A percentile compares a stretch with the other conserved stretches of the same genome.
phyloP scores from a whole-genome alignment of 2,888 invertebrate genomes.

The Seira musarum region DNA sequence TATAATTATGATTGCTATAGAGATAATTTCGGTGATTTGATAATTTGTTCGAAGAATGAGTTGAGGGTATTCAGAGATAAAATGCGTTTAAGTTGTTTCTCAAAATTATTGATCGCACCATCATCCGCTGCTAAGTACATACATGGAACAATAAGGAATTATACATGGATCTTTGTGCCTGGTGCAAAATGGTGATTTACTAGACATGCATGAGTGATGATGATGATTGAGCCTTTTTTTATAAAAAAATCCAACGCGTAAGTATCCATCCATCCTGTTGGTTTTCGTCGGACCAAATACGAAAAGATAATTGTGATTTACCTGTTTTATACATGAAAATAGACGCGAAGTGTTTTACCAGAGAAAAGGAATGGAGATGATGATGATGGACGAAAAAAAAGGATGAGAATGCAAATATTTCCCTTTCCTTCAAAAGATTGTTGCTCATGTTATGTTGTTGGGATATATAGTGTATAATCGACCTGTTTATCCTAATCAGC shows the following conservation, averaged over 20 bases:
- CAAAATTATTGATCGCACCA: too few species aligned
- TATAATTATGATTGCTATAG: too few species aligned
- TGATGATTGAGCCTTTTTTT: conserved; percentile 46
- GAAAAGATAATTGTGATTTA: conserved; percentile 48
- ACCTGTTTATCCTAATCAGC: conserved; percentile 54
- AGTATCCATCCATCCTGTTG: not conserved
- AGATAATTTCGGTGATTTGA: too few species aligned
- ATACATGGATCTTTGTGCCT: conserved; percentile 23
- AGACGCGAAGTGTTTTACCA: not conserved
- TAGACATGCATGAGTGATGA: conserved; percentile 35
- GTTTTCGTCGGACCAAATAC: conserved; percentile 37
- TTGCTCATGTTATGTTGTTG: not conserved
- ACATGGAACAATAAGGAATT: conserved; percentile 33
- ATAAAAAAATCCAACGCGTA: not conserved
- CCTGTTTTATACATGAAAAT: conserved; percentile 32
- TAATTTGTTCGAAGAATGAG: too few species aligned
- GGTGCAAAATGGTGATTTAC: conserved; percentile 50
- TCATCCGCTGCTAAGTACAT: too few species aligned
- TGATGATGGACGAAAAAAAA: conserved; percentile 7
- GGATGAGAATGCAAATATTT: conserved; percentile 62
- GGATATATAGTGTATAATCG: conserved; percentile 26
- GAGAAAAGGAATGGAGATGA: not conserved
- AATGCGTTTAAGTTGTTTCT: too few species aligned
- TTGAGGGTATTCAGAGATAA: too few species aligned
- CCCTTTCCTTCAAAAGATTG: conserved; percentile 45